Evolutionary conservation across 2,797 vertebrate genomes (phyloP).

Genomic region (Micropoecilia bifurca): DNA sequence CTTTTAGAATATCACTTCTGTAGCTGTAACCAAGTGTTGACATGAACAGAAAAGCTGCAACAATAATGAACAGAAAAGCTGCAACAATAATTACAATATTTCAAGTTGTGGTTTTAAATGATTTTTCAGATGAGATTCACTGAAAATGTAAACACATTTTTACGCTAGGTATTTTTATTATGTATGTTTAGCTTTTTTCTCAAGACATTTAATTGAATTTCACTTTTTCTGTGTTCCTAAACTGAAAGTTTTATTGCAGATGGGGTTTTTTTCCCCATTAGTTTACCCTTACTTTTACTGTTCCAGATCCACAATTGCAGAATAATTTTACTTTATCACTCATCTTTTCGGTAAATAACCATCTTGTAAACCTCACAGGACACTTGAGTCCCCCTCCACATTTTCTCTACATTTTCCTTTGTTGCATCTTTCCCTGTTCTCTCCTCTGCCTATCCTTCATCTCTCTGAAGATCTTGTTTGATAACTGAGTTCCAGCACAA

Average conservation of each 20-base stretch:
- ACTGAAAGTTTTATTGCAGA: slow-evolving; percentile 1
- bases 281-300: slow-evolving; percentile 25
- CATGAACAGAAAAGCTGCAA: slow-evolving; percentile 16
- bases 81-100: not conserved
- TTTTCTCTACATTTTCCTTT: slow-evolving; percentile 26
- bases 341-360: slow-evolving; percentile 51
- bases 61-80: slow-evolving; percentile 5
- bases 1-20: slow-evolving; percentile 3
- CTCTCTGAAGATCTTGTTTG: slow-evolving; percentile 57
- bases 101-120: not conserved
- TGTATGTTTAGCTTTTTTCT: not conserved
- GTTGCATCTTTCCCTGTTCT: not conserved
- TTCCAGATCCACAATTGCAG: slow-evolving; percentile 31
- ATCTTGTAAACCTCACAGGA: slow-evolving; percentile 57
- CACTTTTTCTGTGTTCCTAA: not conserved
- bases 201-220: not conserved
- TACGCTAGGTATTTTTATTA: not conserved
- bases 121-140: not conserved
- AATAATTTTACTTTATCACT: slow-evolving; percentile 51
- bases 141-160: not conserved
- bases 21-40: slow-evolving; percentile 31
- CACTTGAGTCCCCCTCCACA: slow-evolving; percentile 34
- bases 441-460: slow-evolving; percentile 39
- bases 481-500: slow-evolving; percentile 60
- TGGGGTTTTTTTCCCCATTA: not conserved